A percentile compares a stretch with the other conserved stretches of the same genome.
Evolutionary conservation across 2,113 vertebrate species (phyloP).

Genomic region (Eudyptes chrysolophus): DNA sequence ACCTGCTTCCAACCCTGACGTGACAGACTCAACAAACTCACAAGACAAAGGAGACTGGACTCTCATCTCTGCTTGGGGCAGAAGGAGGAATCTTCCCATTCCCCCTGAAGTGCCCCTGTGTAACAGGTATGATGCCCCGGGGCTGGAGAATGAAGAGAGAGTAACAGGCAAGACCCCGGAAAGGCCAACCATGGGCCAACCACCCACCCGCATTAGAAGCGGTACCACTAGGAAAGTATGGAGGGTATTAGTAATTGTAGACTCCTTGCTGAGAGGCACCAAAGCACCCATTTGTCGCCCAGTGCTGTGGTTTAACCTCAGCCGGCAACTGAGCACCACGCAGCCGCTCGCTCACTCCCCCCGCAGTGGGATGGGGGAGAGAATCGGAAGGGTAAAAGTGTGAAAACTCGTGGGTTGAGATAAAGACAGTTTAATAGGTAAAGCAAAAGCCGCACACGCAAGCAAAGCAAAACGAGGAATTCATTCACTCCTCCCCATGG

Average conservation of each 20-base stretch:
- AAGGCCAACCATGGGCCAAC: not conserved
- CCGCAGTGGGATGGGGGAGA: no score
- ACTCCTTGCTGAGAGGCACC: not conserved
- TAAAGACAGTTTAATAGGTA: no score
- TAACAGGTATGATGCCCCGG: not conserved
- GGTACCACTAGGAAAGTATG: not conserved
- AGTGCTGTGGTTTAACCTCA: no score
- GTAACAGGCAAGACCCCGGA: not conserved
- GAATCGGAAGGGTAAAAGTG: no score
- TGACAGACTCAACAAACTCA: no score
- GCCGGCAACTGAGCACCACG: no score
- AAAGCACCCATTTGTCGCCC: not conserved
- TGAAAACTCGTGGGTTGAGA: no score
- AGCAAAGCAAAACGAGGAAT: no score
- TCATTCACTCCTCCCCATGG: no score
- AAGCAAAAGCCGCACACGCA: no score
- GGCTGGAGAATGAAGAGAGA: not conserved
- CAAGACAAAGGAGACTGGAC: not conserved
- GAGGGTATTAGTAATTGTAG: not conserved
- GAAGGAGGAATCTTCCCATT: not conserved
- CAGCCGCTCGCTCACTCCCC: no score
- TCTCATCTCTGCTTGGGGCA: not conserved
- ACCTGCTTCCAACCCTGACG: not conserved
- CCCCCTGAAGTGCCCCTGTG: not conserved
- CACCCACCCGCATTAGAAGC: not conserved